Evolutionary conservation across 2,797 vertebrate species (phyloP), one percentile per base, ranked within the genome.

Genomic region (Harpia harpyja): DNA sequence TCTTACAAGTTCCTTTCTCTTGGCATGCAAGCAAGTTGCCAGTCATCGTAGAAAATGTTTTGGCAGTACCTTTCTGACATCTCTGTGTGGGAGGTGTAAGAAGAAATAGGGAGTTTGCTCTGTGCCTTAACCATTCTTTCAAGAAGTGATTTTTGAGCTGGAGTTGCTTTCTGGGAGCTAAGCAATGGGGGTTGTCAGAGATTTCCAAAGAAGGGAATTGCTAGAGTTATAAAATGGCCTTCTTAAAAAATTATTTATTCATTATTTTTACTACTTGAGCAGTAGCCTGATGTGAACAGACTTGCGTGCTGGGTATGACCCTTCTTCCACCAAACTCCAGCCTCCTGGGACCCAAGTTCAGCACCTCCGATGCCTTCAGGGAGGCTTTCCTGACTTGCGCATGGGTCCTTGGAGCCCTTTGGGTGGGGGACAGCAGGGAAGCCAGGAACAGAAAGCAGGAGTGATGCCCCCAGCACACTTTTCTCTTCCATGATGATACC

Each of bases 61-160:
- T 97, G 96, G 94, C 94, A 96, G 86, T 92, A 77, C 53, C 60
- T 92, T 94, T 83, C 86, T 97, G 93, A 95, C 86, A 91, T 56
- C 77, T 91, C 57, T 91, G 86, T 75, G 97, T 95, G 37, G 97
- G 96, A 96, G 68, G 94, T 93, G 92, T 95, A 89, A 94, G 60
- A 95, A 93, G 63, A 90, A 96, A 91, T 89, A 85, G 7, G 18
- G 77, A 95, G 35, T 70, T 91, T 5, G 12, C 51, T 95, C 64
- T 92, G 60, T 74, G 74, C 90, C 1, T 9, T 83, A 82, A 85
- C 64, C 14, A 14, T 72, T 91, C 72, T 85, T 68, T 89, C 56
- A 74, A 90, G 51, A 94, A 89, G 60, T 56, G 56, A 89, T 77
- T 92, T 93, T 85, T 61, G 39, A 95, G 56, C 18, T 63, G 56